Evolutionary conservation across 2,113 vertebrate species (phyloP).

Genomic region (Maccullochella peelii): DNA sequence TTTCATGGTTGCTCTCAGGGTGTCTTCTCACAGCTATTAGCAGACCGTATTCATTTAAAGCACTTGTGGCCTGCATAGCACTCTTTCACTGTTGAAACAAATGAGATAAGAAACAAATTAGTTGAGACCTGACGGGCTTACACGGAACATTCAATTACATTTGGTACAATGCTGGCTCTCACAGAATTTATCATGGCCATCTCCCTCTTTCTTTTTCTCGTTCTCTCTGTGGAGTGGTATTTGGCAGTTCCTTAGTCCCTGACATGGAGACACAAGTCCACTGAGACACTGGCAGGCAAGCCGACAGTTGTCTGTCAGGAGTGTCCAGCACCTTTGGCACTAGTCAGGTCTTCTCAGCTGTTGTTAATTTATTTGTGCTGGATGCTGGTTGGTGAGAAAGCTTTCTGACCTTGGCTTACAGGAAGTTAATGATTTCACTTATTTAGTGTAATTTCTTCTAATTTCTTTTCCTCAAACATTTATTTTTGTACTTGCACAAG

Average conservation of each 20-base stretch:
- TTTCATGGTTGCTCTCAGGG: conserved; percentile 81
- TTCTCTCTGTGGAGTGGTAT: neutral
- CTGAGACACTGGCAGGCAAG: neutral
- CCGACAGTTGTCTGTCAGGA: no score
- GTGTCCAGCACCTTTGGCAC: neutral
- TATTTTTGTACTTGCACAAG: neutral
- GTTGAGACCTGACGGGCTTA: conserved; percentile 40
- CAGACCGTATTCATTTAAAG: conserved; percentile 72
- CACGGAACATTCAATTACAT: conserved; percentile 28
- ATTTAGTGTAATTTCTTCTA: neutral
- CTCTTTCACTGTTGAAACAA: conserved; percentile 37
- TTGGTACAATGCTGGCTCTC: neutral
- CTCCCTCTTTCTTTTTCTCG: neutral
- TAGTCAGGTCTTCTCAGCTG: neutral
- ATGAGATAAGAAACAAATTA: conserved; percentile 39
- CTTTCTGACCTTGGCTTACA: neutral
- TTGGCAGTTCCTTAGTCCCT: neutral
- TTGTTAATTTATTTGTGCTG: neutral
- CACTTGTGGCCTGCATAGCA: conserved; percentile 60
- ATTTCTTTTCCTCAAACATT: neutral
- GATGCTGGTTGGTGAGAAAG: neutral
- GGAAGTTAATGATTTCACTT: neutral
- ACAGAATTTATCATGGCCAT: neutral
- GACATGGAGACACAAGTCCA: neutral
- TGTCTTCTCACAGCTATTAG: conserved; percentile 79